Evolutionary conservation across 2,113 vertebrate genomes (phyloP), one percentile per base, ranked within the genome.

Genomic region (Emydura subglobosa): DNA sequence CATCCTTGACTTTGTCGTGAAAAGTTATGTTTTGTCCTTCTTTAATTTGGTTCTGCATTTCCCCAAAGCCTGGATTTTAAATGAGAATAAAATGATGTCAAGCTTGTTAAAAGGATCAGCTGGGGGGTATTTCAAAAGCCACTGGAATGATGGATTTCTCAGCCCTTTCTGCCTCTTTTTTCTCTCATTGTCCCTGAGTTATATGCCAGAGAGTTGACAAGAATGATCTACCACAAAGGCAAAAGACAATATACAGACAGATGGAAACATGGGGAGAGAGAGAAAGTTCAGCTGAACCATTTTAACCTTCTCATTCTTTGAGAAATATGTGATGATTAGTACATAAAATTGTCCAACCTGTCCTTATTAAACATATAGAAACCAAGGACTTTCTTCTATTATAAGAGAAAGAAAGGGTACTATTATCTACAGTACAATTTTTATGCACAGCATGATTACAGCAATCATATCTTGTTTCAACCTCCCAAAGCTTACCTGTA

Each of bases 151-250:
- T 34, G 82, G 6, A 42, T 91, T 96, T 94, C 53, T 81, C 34
- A 91, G 3, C 14, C 68, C 57, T 82, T 17, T 7, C 29, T 87
- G 27, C 57, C 29, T 29, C 7, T 39, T 24, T 12, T 14, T 88
- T 61, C 54, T 86, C 85, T 83, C n/a, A 44, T 59, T 51, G 29
- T 79, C 89, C 68, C 81, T 93, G 86, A 86, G 47, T 92, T 93
- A 95, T 85, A 85, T 25, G n/a, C 88, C 3, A 95, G n/a, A 82
- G 31, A 87, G 76, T 88, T 78, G 90, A 80, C 94, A 92, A 93
- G 57, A 81, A 90, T 47, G 61, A 96, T 96, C 95, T 96, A 92
- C 96, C 83, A 59, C 91, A 89, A 96, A 96, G 97, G 24, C 92
- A 96, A 88, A 97, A 94, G 83, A 90, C 29, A 90, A 85, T 39